phyloP scores from a whole-genome alignment of 2,113 vertebrate species.

The Oncorhynchus keta region DNA sequence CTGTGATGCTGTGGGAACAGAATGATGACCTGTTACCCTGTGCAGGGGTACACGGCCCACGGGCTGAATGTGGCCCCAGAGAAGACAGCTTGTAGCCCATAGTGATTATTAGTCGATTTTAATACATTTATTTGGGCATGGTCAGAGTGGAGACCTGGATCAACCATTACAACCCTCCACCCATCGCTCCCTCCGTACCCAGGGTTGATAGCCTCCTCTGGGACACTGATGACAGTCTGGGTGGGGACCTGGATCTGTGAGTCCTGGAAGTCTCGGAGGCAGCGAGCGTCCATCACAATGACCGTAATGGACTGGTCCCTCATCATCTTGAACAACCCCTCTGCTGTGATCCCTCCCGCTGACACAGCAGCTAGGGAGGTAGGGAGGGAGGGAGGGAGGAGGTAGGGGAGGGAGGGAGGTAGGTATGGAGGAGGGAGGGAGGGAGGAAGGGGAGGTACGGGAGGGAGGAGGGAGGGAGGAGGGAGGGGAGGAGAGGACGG shows the following conservation, averaged over 20 bases:
- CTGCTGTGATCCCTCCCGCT: conserved; percentile 83
- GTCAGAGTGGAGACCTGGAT: no score
- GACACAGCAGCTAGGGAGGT: conserved; percentile 45
- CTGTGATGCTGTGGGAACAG: conserved; percentile 81
- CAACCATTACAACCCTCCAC: neutral
- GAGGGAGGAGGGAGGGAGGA: no score
- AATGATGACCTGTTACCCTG: neutral
- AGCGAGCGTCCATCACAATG: conserved; percentile 92
- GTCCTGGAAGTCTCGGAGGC: conserved; percentile 81
- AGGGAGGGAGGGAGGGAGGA: neutral
- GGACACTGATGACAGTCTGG: conserved; percentile 81
- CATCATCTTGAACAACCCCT: conserved; percentile 90
- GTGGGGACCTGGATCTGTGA: conserved; percentile 83
- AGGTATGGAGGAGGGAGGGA: no score
- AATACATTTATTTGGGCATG: no score
- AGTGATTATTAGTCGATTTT: no score
- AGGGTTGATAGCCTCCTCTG: conserved; percentile 89
- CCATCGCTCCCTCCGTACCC: conserved; percentile 73
- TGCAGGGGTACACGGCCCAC: no score
- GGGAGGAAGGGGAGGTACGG: no score
- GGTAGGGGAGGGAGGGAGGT: no score
- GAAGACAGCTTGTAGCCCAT: no score
- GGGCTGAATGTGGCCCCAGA: no score
- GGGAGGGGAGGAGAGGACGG: no score
- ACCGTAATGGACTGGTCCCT: conserved; percentile 80